Percentiles rank a stretch among this genome's conserved stretches.
These are phyloP conservation scores for Halcyon badia DNA, from an alignment of 2,797 vertebrate genomes.

Conservation along the genomic window DNA sequence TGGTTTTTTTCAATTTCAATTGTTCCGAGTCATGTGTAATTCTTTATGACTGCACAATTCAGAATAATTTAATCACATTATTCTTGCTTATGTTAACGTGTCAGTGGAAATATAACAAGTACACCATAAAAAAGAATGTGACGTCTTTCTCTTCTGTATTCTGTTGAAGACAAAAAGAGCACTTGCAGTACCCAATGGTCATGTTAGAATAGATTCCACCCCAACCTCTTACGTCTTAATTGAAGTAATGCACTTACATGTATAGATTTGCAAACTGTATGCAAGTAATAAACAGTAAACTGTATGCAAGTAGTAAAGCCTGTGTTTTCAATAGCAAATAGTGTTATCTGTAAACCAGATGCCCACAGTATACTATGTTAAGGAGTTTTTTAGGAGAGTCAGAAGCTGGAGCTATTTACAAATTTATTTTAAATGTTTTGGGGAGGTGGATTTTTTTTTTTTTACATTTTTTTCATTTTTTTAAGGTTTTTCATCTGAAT, in stretches of 20 bases:
- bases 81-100: conserved; percentile 25
- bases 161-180: background rate
- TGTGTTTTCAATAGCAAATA: background rate
- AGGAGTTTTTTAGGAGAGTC: background rate
- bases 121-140: background rate
- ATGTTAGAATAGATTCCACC: background rate
- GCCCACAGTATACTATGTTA: background rate
- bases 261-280: background rate
- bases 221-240: background rate
- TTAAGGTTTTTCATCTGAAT: background rate
- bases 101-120: conserved; percentile 37
- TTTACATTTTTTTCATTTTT: background rate
- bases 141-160: background rate
- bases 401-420: background rate
- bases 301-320: background rate
- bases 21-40: conserved; percentile 4
- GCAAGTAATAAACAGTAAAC: background rate
- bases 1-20: background rate
- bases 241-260: background rate
- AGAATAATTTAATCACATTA: conserved; percentile 57
- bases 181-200: background rate
- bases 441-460: background rate
- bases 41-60: conserved; percentile 36
- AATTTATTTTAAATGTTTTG: background rate
- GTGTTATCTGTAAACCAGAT: background rate